These are phyloP conservation scores for Steatocranus sp. DNA, from an alignment of 2,797 vertebrate species.

Conservation along the genomic window DNA sequence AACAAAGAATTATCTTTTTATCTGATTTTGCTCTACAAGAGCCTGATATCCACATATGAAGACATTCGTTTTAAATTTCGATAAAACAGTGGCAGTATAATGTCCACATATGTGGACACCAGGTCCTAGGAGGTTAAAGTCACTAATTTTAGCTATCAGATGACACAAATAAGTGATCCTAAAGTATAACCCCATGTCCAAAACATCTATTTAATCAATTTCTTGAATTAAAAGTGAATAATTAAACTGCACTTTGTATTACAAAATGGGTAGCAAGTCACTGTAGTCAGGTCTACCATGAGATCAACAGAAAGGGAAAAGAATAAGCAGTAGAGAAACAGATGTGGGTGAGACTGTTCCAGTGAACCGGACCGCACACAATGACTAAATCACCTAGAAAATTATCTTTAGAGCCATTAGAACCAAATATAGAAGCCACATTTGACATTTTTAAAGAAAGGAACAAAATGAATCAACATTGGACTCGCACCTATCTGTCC, in stretches of 20 bases:
- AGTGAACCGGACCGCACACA: background rate
- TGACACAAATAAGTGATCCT: background rate
- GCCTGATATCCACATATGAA: background rate
- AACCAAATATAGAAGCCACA: background rate
- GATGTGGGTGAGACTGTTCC: background rate
- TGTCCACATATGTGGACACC: background rate
- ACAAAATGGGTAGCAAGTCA: background rate
- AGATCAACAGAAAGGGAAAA: background rate
- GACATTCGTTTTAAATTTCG: rapidly evolving
- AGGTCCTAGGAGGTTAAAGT: background rate
- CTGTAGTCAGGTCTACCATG: background rate
- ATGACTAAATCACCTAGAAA: background rate
- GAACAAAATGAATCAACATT: background rate
- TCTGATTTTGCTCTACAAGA: background rate
- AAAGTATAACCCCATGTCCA: background rate
- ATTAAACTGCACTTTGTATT: background rate
- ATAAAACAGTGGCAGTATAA: background rate
- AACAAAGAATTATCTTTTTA: background rate
- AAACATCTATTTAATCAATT: background rate
- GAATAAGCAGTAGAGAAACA: background rate
- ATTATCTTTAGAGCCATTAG: background rate
- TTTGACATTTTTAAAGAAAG: background rate
- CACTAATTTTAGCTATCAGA: background rate
- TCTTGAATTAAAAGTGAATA: background rate
- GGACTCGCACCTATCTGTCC: background rate